Conservation (phyloP, 2,888 invertebrate species). For the Willowsia nigromaculata region DNA sequence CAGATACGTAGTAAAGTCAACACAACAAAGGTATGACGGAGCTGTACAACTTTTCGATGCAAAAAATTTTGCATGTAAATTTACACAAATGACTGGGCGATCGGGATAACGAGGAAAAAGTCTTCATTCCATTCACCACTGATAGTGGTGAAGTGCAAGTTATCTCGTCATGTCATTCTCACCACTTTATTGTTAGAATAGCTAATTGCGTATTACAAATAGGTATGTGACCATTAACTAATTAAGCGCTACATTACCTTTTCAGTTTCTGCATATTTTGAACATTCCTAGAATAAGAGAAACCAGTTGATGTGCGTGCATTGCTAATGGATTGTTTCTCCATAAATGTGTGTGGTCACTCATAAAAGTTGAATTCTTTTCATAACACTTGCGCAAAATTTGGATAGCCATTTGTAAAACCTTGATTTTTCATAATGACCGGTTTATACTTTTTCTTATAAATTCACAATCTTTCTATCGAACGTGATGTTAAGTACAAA, state of each 20-base stretch:
- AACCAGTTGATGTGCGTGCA: not conserved
- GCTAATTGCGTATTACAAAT: not conserved
- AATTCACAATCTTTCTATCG: too few relatives aligned
- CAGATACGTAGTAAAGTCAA: not conserved
- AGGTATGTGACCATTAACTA: not conserved
- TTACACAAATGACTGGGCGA: not conserved
- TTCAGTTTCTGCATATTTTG: not conserved
- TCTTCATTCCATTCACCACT: not conserved
- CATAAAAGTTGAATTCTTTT: too few relatives aligned
- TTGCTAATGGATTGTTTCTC: too few relatives aligned
- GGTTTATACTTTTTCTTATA: too few relatives aligned
- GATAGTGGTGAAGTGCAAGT: not conserved
- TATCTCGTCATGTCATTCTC: not conserved
- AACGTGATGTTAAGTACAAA: too few relatives aligned
- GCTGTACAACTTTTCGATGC: not conserved
- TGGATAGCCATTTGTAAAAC: too few relatives aligned
- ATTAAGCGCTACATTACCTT: not conserved
- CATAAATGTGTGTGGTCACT: too few relatives aligned
- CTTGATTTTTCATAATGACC: too few relatives aligned
- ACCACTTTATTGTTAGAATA: too few relatives aligned
- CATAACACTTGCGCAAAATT: too few relatives aligned
- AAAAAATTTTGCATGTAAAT: slow-evolving; percentile 8
- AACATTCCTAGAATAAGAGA: not conserved
- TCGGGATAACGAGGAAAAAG: not conserved
- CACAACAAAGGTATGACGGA: not conserved